Conservation (phyloP, 2,888 invertebrate species). For the Liopterus haemorrhoidalis region DNA sequence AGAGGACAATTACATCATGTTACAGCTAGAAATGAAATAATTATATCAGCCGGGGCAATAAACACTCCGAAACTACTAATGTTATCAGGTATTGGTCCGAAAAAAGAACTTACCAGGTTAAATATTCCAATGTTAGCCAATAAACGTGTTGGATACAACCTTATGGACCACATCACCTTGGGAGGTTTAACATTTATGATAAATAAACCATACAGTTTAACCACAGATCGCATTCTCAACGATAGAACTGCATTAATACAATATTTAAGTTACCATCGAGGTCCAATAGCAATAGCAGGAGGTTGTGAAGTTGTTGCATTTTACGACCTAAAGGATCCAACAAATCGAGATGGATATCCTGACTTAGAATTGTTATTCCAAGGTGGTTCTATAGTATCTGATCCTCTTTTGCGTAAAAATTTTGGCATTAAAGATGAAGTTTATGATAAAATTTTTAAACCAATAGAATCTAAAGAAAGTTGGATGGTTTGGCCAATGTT, state of each 20-base stretch:
- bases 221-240: constrained; percentile 37
- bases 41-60: constrained; percentile 59
- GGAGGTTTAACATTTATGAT: constrained; percentile 63
- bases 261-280: constrained; percentile 45
- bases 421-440: constrained; percentile 46
- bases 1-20: constrained; percentile 38
- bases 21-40: constrained; percentile 52
- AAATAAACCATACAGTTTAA: constrained; percentile 47
- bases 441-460: constrained; percentile 40
- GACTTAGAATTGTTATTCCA: constrained; percentile 62
- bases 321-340: constrained; percentile 54
- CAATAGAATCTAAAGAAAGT: constrained; percentile 41
- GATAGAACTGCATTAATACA: constrained; percentile 36
- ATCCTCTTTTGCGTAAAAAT: constrained; percentile 44
- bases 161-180: constrained; percentile 55
- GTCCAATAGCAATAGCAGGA: constrained; percentile 52
- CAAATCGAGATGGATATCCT: constrained; percentile 56
- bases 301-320: constrained; percentile 64
- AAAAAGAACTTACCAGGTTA: constrained; percentile 42
- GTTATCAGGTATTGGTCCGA: constrained; percentile 57
- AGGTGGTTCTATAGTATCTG: constrained; percentile 58
- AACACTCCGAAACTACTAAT: constrained; percentile 74
- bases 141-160: constrained; percentile 49
- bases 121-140: constrained; percentile 48
- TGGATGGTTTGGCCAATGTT: constrained; percentile 51